Base-by-base conservation (phyloP, 2,113 vertebrate genomes). In the Ameiurus melas region DNA sequence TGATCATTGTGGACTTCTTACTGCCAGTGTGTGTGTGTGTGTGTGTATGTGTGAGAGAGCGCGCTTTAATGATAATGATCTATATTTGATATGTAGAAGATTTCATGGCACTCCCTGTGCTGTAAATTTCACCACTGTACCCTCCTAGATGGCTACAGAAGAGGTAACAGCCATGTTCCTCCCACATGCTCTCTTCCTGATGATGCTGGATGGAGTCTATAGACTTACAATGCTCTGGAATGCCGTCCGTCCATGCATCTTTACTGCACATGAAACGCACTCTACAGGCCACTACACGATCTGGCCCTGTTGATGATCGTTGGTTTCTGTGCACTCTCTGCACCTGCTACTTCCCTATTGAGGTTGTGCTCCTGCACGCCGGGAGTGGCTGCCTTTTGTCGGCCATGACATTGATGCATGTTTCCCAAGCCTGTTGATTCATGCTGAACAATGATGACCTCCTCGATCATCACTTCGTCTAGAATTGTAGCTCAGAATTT, bases 381-480 rank as follows among this genome's bases (percentile, higher is more conserved):
- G 88, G 91, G 89, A 91, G 91, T 90, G 91, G 91, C 88, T 89
- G 88, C 66, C 86, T 90, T 89, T 91, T 89, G 89, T 89, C 89
- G 86, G 89, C 89, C 89, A 90, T 90, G 91, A 91, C 89, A 86
- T 88, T 90, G 91, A 90, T 90, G 87, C 88, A 87, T 88, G 88
- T 88, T 89, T 75, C 88, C 79, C 13, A 68, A 90, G 91, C 91
- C 89, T 91, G 91, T 91, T 91, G 91, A 89, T 91, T 90, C 90
- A 7, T 39, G 39, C 73, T 58, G 12, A 78, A 30, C 85, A 66
- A 84, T 16, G 51, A 85, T 2, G 39, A 20, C 70, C 51, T 83
- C 73, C 43, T 86, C 57, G 51, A 58, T 47, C 30, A 57, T 60
- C 80, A 25, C 55, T 66, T 33, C 53, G 9, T 22, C 30, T 30